Evolutionary conservation across 2,797 vertebrate species (phyloP).

Genomic region (Sylvilagus floridanus): DNA sequence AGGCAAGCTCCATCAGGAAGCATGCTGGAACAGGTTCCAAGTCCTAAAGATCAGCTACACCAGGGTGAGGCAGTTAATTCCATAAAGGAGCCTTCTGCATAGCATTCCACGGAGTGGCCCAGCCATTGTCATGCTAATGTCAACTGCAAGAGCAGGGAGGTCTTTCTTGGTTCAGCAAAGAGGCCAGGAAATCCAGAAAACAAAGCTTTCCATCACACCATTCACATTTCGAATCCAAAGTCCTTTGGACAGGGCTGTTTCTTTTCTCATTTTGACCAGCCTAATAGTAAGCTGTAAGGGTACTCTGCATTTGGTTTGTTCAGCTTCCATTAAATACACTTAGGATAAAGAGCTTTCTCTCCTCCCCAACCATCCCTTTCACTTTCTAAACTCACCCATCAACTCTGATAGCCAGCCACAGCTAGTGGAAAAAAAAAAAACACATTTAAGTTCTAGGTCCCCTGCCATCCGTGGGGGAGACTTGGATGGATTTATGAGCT

Average conservation of each 20-base stretch:
- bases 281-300: neutral
- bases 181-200: slow-evolving; percentile 20
- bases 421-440: neutral
- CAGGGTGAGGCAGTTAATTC: neutral
- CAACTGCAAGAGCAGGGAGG: neutral
- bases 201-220: neutral
- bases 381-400: slow-evolving; percentile 3
- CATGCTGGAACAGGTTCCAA: neutral
- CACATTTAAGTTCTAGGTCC: neutral
- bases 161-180: neutral
- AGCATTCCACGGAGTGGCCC: neutral
- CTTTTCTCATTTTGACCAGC: neutral
- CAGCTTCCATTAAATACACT: slow-evolving; percentile 26
- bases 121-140: neutral
- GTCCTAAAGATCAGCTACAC: slow-evolving; percentile 16
- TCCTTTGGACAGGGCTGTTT: neutral
- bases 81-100: neutral
- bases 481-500: too few species aligned
- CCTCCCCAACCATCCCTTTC: neutral
- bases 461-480: too few species aligned
- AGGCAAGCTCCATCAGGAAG: slow-evolving; percentile 39
- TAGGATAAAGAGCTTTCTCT: neutral
- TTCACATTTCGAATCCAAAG: neutral
- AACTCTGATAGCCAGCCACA: neutral
- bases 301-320: neutral